phyloP scores from a whole-genome alignment of 2,113 vertebrate genomes.

The Paratilapia polleni region DNA sequence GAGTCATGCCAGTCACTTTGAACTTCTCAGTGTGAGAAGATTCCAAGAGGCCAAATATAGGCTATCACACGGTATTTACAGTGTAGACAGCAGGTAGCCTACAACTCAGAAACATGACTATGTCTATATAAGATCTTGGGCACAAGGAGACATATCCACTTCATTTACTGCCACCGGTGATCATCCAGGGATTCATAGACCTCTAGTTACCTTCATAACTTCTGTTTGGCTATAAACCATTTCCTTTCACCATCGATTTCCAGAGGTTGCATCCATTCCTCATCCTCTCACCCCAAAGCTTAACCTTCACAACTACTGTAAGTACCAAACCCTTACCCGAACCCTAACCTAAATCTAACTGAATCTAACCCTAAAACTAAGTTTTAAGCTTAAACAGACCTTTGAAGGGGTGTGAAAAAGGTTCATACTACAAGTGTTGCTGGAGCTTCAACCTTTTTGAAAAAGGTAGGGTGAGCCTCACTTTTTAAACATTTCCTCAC shows the following conservation, averaged over 20 bases:
- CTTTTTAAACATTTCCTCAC: not conserved
- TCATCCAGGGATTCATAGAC: not conserved
- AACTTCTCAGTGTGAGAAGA: not conserved
- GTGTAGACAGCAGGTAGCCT: not conserved
- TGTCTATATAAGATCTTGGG: not conserved
- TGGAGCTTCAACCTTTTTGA: too few species aligned
- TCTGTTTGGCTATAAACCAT: too few species aligned
- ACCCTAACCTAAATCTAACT: not conserved
- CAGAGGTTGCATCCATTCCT: not conserved
- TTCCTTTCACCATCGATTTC: too few species aligned
- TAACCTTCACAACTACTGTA: not conserved
- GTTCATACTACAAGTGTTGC: too few species aligned
- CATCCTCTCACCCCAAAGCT: not conserved
- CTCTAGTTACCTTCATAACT: not conserved
- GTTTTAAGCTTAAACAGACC: not conserved
- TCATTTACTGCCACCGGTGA: not conserved
- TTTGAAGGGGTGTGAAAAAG: not conserved
- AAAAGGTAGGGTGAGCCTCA: too few species aligned
- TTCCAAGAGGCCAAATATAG: not conserved
- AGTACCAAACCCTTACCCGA: too few species aligned
- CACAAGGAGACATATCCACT: not conserved
- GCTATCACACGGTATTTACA: fast-evolving
- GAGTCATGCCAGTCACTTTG: not conserved
- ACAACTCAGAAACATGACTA: not conserved
- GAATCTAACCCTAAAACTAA: not conserved